Base-by-base conservation (phyloP, 2,113 vertebrate genomes). In the Mormyrus iriodes region DNA sequence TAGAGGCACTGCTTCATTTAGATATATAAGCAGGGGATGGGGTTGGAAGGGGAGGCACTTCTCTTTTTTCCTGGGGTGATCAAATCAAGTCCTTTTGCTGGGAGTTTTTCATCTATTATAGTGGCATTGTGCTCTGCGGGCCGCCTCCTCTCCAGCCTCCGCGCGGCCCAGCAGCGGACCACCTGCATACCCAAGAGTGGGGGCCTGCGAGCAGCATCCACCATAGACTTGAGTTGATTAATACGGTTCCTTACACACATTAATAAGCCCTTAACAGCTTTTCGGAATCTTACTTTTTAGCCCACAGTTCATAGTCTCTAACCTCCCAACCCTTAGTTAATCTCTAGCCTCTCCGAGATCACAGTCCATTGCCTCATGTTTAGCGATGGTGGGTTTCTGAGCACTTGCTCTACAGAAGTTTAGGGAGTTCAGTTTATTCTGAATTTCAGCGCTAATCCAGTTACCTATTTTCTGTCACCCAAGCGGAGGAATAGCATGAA, bases 381-480 rank as follows among this genome's bases (percentile, higher is more conserved):
- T 93, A 92, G 91, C 88, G 93, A 93, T 92, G 92, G 88, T 90
- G 91, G 91, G 91, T 91, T 93, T 93, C 91, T 94, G 93, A 93
- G 94, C 92, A 94, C 93, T 94, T 94, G 94, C 94, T 93, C 93
- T 94, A 95, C 94, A 95, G 95, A 95, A 94, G 94, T 95, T 95
- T 95, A 13, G 95, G 95, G 95, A 96, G 96, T 96, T 96, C 95
- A 96, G 95, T 96, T 96, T 96, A 95, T 95, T 95, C 94, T 95
- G 95, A 96, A 96, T 96, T 96, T 96, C 94, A 95, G 94, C 94
- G 94, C 95, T 96, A 96, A 96, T 96, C 96, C 95, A 96, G 94
- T 95, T 96, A 96, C 95, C 95, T 96, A 96, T 96, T 96, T 96
- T 96, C 95, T 95, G 95, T 95, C 95, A 96, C 95, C 95, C 95